Evolutionary conservation across 1,140 invertebrate species (phyloP), one percentile per base, ranked within the genome.

Genomic region (Drosophila asahinai): DNA sequence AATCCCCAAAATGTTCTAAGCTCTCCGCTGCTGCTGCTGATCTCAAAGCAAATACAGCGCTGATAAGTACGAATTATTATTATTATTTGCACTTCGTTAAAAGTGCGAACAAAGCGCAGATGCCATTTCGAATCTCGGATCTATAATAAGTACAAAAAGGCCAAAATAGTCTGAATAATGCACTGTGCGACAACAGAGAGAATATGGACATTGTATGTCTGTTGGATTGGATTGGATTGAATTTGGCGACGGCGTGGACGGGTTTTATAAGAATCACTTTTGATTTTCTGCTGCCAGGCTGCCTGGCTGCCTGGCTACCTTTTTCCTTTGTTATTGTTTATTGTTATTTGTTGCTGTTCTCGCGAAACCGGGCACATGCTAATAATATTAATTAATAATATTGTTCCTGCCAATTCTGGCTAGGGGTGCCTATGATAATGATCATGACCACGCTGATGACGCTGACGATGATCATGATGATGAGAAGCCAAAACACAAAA

Each of bases 301-400:
- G 19, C 19, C 19, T 1, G 19, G 19, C 19, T 40, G 60, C 33
- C 65, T 45, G 48, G 9, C 36, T 5, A 33, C 14, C 54, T 38
- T n/a, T 40, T 57, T 17, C 40, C 40, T 38, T 71, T 71, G 67
- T 68, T 71, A 75, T 74, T 74, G 62, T 73, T 72, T 72, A 55
- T 76, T 74, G 72, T 72, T 72, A 64, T 48, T 63, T 81, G 72
- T 64, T 76, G 48, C 43, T 62, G 38, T 62, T 58, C 45, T 72
- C 51, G 59, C 70, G 65, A 76, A 65, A 58, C 55, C 57, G 58
- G 76, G 77, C 81, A 90, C 86, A 89, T 90, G 86, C 81, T 90
- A 91, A 86, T 82, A 91, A 90, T 90, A 90, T 91, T 91, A 90
- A 90, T 90, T 90, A 86, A 90, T 91, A 82, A 77, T 80, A 86